Evolutionary conservation across 2,797 vertebrate genomes (phyloP).

Genomic region (Cirrhinus molitorella): DNA sequence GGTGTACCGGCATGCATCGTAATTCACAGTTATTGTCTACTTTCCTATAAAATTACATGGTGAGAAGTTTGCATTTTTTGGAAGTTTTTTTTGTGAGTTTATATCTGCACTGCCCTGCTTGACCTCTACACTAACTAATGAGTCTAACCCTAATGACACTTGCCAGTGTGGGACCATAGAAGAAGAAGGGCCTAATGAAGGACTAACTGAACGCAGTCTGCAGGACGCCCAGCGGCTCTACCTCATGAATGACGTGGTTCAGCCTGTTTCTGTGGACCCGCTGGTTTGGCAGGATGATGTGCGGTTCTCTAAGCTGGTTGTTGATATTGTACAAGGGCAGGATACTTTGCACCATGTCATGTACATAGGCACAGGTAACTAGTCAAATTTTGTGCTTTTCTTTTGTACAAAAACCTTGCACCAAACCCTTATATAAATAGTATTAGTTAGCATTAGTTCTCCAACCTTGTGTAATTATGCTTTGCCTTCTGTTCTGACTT

Average conservation of each 20-base stretch:
- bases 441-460: neutral
- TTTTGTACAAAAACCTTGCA: neutral
- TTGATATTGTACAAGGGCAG: slow-evolving; percentile 97
- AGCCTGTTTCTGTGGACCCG: slow-evolving; percentile 92
- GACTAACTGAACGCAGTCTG: slow-evolving; percentile 94
- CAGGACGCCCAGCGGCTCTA: slow-evolving; percentile 96
- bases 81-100: neutral
- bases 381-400: neutral
- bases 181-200: slow-evolving; percentile 91
- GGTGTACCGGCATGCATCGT: slow-evolving; percentile 35
- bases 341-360: slow-evolving; percentile 96
- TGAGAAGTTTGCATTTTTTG: neutral
- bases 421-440: slow-evolving; percentile 22
- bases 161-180: slow-evolving; percentile 90
- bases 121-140: slow-evolving; percentile 12
- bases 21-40: slow-evolving; percentile 40
- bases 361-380: slow-evolving; percentile 95
- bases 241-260: slow-evolving; percentile 97
- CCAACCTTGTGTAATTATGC: slow-evolving; percentile 1
- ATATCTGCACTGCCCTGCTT: neutral
- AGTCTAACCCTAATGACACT: neutral
- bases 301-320: slow-evolving; percentile 93
- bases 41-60: slow-evolving; percentile 32
- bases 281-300: slow-evolving; percentile 94
- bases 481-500: slow-evolving; percentile 12